Conservation (phyloP, 2,888 invertebrate species). For the Nomada fucata region DNA sequence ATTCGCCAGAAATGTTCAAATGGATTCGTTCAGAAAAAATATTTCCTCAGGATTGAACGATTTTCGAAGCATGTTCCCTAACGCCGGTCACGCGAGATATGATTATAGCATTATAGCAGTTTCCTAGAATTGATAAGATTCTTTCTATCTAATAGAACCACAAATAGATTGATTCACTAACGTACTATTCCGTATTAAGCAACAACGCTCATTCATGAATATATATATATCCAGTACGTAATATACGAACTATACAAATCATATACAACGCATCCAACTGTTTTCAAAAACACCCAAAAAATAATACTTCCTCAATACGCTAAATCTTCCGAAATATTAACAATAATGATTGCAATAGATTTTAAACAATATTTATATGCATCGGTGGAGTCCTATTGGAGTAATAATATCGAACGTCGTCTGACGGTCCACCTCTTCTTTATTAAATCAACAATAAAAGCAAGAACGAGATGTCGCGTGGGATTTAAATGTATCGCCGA, state of each 20-base stretch:
- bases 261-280: too few relatives aligned
- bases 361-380: too few relatives aligned
- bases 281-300: too few relatives aligned
- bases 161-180: not conserved
- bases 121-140: slow-evolving; percentile 21
- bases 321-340: too few relatives aligned
- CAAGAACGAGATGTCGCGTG: not conserved
- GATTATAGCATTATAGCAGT: not conserved
- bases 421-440: not conserved
- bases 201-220: not conserved
- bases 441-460: not conserved
- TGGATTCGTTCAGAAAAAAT: not conserved
- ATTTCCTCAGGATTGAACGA: not conserved
- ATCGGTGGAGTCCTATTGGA: not conserved
- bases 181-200: not conserved
- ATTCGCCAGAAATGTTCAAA: not conserved
- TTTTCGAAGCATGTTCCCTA: not conserved
- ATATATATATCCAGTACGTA: too few relatives aligned
- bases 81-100: not conserved
- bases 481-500: not conserved
- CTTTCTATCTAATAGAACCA: not conserved
- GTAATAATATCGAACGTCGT: not conserved
- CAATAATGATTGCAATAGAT: too few relatives aligned
- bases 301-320: too few relatives aligned
- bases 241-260: too few relatives aligned